phyloP scores from a whole-genome alignment of 2,113 vertebrate species.

The Cairina moschata region DNA sequence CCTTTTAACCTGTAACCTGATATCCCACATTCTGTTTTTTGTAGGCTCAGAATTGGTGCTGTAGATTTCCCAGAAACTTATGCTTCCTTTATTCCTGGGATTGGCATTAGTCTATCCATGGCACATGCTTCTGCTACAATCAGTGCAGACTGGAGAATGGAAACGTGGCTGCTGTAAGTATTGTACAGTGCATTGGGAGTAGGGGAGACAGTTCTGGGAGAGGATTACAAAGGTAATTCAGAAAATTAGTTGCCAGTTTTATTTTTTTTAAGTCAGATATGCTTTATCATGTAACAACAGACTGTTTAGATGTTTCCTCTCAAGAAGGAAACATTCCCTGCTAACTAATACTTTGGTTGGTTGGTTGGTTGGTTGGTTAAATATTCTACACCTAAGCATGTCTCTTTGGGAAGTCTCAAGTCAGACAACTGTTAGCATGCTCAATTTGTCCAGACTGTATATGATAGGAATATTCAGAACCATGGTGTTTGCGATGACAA shows the following conservation, averaged over 20 bases:
- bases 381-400: not conserved
- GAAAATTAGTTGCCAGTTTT: not conserved
- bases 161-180: slow-evolving; percentile 67
- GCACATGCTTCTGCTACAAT: slow-evolving; percentile 54
- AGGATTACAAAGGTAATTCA: not conserved
- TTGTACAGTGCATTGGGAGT: not conserved
- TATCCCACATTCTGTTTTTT: slow-evolving; percentile 12
- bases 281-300: not conserved
- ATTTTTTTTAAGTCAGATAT: not conserved
- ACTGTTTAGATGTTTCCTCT: not conserved
- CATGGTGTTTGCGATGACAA: not conserved
- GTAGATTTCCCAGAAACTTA: slow-evolving; percentile 70
- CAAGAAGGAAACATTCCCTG: not conserved
- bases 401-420: not conserved
- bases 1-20: not conserved
- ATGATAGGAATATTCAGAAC: not conserved
- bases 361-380: not conserved
- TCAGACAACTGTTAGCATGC: not conserved
- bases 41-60: slow-evolving; percentile 68
- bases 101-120: slow-evolving; percentile 54
- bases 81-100: slow-evolving; percentile 63
- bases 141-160: slow-evolving; percentile 63
- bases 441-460: not conserved
- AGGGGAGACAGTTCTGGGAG: not conserved
- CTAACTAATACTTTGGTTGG: not conserved